Evolutionary conservation across 1,140 invertebrate genomes (phyloP).

Genomic region (Ectropis grisescens): DNA sequence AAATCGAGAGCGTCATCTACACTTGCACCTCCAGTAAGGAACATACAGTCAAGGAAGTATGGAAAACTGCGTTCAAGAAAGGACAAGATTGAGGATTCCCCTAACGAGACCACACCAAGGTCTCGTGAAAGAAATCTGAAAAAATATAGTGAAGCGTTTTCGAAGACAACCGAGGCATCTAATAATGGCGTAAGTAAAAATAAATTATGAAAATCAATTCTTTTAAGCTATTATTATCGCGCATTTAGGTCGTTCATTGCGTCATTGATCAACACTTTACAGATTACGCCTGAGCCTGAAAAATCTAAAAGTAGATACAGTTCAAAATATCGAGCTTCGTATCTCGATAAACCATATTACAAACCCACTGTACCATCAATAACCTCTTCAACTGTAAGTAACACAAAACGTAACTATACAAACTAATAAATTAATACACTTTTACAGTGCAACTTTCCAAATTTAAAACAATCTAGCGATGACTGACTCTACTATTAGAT

Average conservation of each 20-base stretch:
- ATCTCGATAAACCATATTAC: slow-evolving; percentile 58
- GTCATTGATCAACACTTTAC: slow-evolving; percentile 29
- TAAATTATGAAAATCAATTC: no score
- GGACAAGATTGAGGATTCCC: slow-evolving; percentile 19
- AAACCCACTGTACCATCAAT: slow-evolving; percentile 64
- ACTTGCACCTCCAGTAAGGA: slow-evolving; percentile 33
- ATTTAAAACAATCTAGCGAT: no score
- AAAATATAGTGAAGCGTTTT: slow-evolving; percentile 46
- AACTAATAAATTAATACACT: no score
- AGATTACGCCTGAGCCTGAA: slow-evolving; percentile 51
- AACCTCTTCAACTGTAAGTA: slow-evolving; percentile 67
- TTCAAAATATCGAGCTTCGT: slow-evolving; percentile 61
- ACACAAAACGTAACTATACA: slow-evolving; percentile 6
- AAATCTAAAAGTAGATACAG: slow-evolving; percentile 62
- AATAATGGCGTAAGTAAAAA: slow-evolving; percentile 59
- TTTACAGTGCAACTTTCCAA: no score
- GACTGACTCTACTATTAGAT: no score
- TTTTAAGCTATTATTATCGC: no score
- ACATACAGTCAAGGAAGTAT: slow-evolving; percentile 47
- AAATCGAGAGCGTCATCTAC: slow-evolving; percentile 20
- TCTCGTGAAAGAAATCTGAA: slow-evolving; percentile 29
- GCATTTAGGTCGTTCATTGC: no score
- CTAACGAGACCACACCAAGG: slow-evolving; percentile 21
- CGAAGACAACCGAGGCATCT: slow-evolving; percentile 49
- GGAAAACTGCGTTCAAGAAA: slow-evolving; percentile 17